Conservation (phyloP, 2,113 vertebrate genomes). For the Pipra filicauda region DNA sequence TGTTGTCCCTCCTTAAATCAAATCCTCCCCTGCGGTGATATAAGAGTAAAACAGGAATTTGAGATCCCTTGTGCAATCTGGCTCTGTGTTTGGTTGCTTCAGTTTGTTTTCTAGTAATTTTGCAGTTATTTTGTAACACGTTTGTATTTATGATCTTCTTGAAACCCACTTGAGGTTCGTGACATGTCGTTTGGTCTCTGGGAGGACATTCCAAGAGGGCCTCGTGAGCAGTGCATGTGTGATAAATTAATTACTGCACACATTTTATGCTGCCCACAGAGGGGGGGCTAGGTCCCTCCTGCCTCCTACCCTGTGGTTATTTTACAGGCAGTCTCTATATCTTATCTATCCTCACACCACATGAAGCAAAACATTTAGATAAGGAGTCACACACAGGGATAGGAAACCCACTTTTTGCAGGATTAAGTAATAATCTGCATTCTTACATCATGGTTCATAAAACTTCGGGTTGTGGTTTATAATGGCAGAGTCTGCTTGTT, state of each 20-base stretch:
- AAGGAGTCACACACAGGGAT: neutral
- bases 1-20: constrained; percentile 12
- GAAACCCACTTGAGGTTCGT: neutral
- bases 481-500: neutral
- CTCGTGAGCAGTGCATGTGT: neutral
- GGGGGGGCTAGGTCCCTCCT: neutral
- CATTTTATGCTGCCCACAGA: neutral
- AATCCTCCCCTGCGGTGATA: neutral
- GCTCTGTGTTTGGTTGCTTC: neutral
- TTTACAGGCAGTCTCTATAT: neutral
- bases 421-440: neutral
- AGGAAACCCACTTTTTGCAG: neutral
- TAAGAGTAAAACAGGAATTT: neutral
- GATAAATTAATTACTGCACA: neutral
- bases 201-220: neutral
- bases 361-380: fast-evolving
- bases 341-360: fast-evolving
- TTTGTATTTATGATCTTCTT: neutral
- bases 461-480: neutral
- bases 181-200: neutral
- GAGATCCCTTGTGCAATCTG: neutral
- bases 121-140: neutral
- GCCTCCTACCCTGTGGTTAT: neutral
- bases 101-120: constrained; percentile 14
- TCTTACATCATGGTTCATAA: neutral